phyloP scores from a whole-genome alignment of 1,140 invertebrate genomes.

The Apocrypta bakeri region DNA sequence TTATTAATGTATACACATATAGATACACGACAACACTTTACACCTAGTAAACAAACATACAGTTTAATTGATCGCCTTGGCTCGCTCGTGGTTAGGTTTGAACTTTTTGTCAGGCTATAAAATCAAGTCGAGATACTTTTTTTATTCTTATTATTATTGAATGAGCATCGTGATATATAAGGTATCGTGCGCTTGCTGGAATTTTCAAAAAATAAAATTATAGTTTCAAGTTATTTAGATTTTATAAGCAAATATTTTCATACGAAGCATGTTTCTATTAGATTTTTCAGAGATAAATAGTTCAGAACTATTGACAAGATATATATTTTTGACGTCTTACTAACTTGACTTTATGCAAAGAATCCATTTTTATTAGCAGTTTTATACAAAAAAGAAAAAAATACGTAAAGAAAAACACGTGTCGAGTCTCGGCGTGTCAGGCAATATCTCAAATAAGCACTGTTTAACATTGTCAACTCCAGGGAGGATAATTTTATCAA shows the following conservation, averaged over 20 bases:
- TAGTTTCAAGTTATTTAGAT: not conserved
- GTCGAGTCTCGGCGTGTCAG: conserved; percentile 30
- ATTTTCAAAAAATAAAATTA: not conserved
- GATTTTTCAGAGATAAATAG: not conserved
- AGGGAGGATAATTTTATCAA: conserved; percentile 52
- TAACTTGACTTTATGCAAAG: not conserved
- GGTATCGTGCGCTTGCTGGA: not conserved
- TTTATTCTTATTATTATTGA: not conserved
- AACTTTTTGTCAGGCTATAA: not conserved
- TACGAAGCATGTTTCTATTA: not conserved
- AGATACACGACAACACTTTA: conserved; percentile 23
- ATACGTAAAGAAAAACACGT: too few relatives aligned
- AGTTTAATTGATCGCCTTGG: conserved; percentile 41
- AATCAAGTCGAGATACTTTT: too few relatives aligned
- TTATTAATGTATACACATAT: conserved; percentile 40
- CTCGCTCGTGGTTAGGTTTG: conserved; percentile 40
- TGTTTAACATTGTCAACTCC: conserved; percentile 38
- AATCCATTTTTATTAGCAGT: conserved; percentile 12
- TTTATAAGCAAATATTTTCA: not conserved
- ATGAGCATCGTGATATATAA: not conserved
- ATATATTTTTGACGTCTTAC: conserved; percentile 20
- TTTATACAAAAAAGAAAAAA: conserved; percentile 25
- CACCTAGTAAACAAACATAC: conserved; percentile 37
- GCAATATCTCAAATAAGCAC: conserved; percentile 44
- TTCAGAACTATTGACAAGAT: conserved; percentile 19